Evolutionary conservation across 2,113 vertebrate genomes (phyloP), one percentile per base, ranked within the genome.

Genomic region (Sinocyclocheilus anophthalmus): DNA sequence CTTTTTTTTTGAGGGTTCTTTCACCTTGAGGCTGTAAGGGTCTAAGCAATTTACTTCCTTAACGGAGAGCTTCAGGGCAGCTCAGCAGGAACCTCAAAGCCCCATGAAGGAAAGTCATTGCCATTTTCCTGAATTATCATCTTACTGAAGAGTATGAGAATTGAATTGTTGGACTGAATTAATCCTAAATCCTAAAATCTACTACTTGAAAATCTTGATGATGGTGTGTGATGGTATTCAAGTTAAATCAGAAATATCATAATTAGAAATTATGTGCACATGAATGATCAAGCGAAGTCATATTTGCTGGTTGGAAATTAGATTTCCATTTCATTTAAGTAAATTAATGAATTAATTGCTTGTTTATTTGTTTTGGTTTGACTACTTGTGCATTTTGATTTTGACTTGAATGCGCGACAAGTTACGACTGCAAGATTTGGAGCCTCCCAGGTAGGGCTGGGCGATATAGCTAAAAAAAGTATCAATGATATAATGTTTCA

Each of bases 11-110:
- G n/a, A n/a, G 77, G 77, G 57, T 78, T 20, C 70, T 76, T 67
- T 85, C 78, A 87, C 88, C 88, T 87, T 85, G 70, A 83, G 76
- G 24, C 73, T 39, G 22, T 70, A 63, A 24, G 77, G 82, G 82
- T 83, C 85, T 76, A 59, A 88, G 69, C 59, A 81, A 84, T 86
- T 84, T 69, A 63, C 50, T 84, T 57, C 24, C 30, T 69, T 7
- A 82, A 69, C 16, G 5, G 26, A 20, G 50, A 30, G 16, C 13
- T 18, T 18, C 26, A 22, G 18, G 84, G 69, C 22, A 72, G 76
- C 67, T 48, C 85, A 73, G 63, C 75, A 39, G 75, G 53, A 86
- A 80, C 8, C 33, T 16, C 4, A 81, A 45, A n/a, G 20, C 24
- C 42, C 50, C 53, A 39, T 1, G 63, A 63, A 50, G 78, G 9